Base-by-base conservation (phyloP, 2,113 vertebrate genomes). In the Scomber scombrus region DNA sequence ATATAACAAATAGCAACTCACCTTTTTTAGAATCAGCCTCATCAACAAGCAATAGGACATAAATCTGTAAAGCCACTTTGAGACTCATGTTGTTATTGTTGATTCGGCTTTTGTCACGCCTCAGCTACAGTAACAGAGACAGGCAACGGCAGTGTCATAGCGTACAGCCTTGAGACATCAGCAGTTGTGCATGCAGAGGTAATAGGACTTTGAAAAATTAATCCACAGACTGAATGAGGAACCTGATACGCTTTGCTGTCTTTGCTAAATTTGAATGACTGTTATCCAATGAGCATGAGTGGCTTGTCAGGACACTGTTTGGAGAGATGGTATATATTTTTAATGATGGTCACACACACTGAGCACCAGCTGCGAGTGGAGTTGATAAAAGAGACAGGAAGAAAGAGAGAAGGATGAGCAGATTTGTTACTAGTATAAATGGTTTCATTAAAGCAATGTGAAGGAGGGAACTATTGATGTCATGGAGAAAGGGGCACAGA, bases 211-310 rank as follows among this genome's bases (percentile, higher is more conserved):
- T 97, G 89, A 96, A 96, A 97, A 94, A 96, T 96, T 96, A 72
- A 96, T 92, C 34, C 8, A 23, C 68, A 70, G 92, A 82, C 90
- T 79, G 88, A 92, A 95, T 90, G 91, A 92, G 96, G 91, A 98
- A 99, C 85, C 90, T 62, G 96, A 98, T 94, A 92, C 70, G 78
- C 56, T 94, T 94, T 90, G 93, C 89, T 92, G 92, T 93, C 94
- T 94, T 91, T 81, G 79, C 94, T 97, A 94, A 92, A 96, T 96
- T 94, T 97, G 95, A 95, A 98, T 96, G 97, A 96, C 94, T 91
- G 88, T 86, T 96, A 96, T 96, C 96, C 93, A 92, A 93, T 97
- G 93, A 96, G 81, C 89, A 85, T 81, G 93, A 94, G 92, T 92
- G 95, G 89, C 93, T 94, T 94, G 92, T 95, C 89, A 77, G 89